A percentile compares a stretch with the other conserved stretches of the same genome.
Conservation (phyloP, 1,140 invertebrate genomes). For the Popillia japonica region DNA sequence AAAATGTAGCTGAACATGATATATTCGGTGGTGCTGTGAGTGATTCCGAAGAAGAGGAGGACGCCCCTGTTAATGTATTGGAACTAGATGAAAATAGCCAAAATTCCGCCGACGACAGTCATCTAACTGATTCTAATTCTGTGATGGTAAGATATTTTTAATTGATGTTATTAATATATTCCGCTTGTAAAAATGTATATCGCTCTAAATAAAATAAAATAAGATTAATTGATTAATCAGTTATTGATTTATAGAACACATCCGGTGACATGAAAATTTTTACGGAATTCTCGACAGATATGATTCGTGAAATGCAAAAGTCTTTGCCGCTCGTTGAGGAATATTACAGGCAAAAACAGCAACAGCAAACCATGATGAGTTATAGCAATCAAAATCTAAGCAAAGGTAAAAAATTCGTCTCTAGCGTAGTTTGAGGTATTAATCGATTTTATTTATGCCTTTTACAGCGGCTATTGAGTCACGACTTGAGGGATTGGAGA, state of each 20-base stretch:
- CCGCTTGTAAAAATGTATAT: too few species aligned
- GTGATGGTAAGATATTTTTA: conserved; percentile 63
- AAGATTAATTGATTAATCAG: too few species aligned
- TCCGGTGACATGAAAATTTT: conserved; percentile 54
- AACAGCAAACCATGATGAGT: conserved; percentile 50
- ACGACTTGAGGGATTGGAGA: conserved; percentile 68
- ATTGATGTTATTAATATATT: too few species aligned
- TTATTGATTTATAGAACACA: conserved; percentile 50
- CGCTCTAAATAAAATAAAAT: too few species aligned
- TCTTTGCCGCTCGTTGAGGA: conserved; percentile 54
- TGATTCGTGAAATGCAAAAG: conserved; percentile 55
- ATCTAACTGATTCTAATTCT: conserved; percentile 78
- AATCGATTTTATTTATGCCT: background rate
- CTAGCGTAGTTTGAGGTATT: background rate
- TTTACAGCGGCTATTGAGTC: conserved; percentile 63
- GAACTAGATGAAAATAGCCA: conserved; percentile 82
- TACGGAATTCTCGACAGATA: conserved; percentile 59
- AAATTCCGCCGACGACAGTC: conserved; percentile 77
- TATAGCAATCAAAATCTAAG: conserved; percentile 53
- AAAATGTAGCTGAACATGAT: conserved; percentile 73
- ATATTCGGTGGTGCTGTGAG: conserved; percentile 90
- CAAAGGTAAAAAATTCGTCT: conserved; percentile 53
- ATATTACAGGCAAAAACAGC: conserved; percentile 55
- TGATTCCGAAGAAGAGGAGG: conserved; percentile 81
- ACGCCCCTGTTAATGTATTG: conserved; percentile 74